A percentile compares a stretch with the other conserved stretches of the same genome.
phyloP scores from a whole-genome alignment of 2,113 vertebrate species.

The Ceyx melanurus region DNA sequence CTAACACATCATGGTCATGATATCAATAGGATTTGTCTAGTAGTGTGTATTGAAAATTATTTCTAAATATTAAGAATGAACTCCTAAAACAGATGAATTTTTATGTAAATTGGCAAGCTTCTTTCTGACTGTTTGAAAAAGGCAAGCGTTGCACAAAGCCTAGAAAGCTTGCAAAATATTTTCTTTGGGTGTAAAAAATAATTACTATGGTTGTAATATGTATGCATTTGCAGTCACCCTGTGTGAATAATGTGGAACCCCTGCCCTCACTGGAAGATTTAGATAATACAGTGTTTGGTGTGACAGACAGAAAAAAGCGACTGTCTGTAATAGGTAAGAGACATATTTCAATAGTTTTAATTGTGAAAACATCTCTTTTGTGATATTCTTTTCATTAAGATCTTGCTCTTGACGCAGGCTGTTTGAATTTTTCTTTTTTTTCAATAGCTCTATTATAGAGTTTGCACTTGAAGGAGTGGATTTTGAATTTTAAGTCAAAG shows the following conservation, averaged over 20 bases:
- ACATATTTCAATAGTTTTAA: neutral
- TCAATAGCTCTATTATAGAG: neutral
- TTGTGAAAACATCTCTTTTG: neutral
- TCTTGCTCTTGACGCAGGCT: neutral
- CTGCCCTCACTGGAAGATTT: constrained; percentile 86
- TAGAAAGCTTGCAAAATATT: neutral
- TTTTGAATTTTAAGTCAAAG: neutral
- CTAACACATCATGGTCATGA: neutral
- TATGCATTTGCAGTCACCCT: constrained; percentile 71
- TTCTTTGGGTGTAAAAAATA: neutral
- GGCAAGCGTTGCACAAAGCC: neutral
- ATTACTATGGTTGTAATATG: neutral
- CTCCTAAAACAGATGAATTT: neutral
- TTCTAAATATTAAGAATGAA: neutral
- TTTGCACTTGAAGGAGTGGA: neutral
- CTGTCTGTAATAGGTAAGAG: constrained; percentile 85
- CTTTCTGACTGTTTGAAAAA: neutral
- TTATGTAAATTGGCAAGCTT: neutral
- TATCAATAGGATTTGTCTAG: neutral
- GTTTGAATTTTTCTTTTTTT: neutral
- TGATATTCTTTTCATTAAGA: neutral
- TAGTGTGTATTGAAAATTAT: neutral
- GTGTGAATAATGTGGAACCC: constrained; percentile 82
- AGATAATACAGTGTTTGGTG: constrained; percentile 88
- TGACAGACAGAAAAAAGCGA: constrained; percentile 79